Base-by-base conservation (phyloP, 2,888 invertebrate genomes). In the Colostygia pectinataria region DNA sequence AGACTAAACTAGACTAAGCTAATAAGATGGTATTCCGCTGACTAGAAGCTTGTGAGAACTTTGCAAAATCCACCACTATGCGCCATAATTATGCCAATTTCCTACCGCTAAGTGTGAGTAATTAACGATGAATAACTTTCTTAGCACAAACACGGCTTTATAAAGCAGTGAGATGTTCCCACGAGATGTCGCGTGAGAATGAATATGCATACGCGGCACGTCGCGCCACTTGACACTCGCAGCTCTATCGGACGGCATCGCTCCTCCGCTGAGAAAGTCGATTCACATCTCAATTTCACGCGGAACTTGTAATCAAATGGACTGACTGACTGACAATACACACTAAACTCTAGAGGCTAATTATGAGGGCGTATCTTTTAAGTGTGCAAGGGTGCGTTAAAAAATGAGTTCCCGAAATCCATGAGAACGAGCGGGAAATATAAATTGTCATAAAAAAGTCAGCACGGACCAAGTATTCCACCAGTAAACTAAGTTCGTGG, bases 181-280 rank as follows among this genome's bases (percentile, higher is more conserved):
- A 52, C 46, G 37, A 46, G 46, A 38, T 42, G 42, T 34, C 38
- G 46, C 46, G 46, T 46, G 51, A 24, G 29, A 46, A 41, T 38
- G 38, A 29, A 33, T 45, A 45, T 45, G 50, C 51, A 38, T 8
- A 33, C 18, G 12, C 42, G 20, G 9, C 27, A 34, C 28, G 23
- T 31, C 31, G 40, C 40, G 46, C 6, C 31, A 20, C 34, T 20
- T 31, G 28, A 33, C 46, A 33, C 46, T 5, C 31, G 12, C 23
- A 14, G 9, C 20, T 9, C 7, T 27, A 33, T 33, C 38, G 14
- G 34, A 13, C 47, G 9, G 8, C 3, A 39, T 40, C 45, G 29
- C 34, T 24, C 2, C 6, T 14, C 14, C 28, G 5, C 23, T 43
- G 34, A 13, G 36, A 44, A 43, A 43, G 27, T 43, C 34, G 20